A percentile compares a stretch with the other conserved stretches of the same genome.
Conservation (phyloP, 2,797 vertebrate genomes). For the Hemibagrus guttatus region DNA sequence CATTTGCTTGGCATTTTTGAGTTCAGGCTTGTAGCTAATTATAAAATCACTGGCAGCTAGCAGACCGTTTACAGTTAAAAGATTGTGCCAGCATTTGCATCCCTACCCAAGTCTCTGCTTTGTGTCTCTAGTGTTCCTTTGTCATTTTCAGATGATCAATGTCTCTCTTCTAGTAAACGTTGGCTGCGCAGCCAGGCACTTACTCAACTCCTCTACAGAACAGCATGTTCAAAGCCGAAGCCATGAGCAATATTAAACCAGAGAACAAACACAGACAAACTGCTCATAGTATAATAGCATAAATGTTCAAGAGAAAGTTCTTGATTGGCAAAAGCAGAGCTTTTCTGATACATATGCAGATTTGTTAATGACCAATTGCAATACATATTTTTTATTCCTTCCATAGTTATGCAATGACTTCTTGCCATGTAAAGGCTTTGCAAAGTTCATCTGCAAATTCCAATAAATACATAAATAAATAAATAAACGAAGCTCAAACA, state of each 20-base stretch:
- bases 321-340: neutral
- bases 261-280: neutral
- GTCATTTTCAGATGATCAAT: slow-evolving; percentile 15
- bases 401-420: neutral
- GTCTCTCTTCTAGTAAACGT: slow-evolving; percentile 2
- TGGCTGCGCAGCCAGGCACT: slow-evolving; percentile 10
- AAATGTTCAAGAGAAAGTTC: too few species aligned
- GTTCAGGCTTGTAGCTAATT: neutral
- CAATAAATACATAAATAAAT: neutral
- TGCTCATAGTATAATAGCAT: neutral
- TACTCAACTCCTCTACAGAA: neutral
- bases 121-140: neutral
- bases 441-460: too few species aligned
- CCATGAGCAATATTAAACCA: neutral
- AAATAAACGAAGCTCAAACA: neutral
- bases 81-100: neutral
- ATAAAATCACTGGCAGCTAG: neutral
- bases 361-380: neutral
- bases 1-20: neutral
- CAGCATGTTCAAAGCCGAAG: slow-evolving; percentile 18
- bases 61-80: neutral
- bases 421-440: neutral
- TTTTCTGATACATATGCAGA: neutral
- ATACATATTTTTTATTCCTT: neutral
- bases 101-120: neutral